Percentiles rank a stretch among this genome's conserved stretches.
These are phyloP conservation scores for Lepus americanus DNA, from an alignment of 2,113 vertebrate genomes.

Conservation along the genomic window DNA sequence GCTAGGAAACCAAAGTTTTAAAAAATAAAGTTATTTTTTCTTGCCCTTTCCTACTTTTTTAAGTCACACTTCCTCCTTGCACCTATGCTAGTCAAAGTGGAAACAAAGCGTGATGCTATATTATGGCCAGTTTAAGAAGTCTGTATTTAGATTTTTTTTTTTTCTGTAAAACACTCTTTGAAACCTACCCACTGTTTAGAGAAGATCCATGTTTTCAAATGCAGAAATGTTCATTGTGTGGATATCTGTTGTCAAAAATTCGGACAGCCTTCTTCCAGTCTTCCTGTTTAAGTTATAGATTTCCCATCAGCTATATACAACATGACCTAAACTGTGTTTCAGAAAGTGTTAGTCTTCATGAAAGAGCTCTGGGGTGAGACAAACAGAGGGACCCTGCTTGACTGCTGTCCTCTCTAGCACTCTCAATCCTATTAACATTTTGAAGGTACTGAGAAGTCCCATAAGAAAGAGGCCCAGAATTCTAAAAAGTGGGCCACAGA, in stretches of 20 bases:
- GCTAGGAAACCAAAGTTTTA: background rate
- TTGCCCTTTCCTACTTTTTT: background rate
- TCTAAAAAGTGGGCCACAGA: constrained; percentile 8
- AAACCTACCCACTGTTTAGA: background rate
- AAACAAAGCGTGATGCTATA: background rate
- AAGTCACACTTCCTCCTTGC: background rate
- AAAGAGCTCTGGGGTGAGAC: background rate
- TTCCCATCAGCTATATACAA: background rate
- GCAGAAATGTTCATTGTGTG: background rate
- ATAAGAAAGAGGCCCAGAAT: background rate
- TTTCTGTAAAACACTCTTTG: background rate
- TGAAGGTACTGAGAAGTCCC: background rate
- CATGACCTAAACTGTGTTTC: constrained; percentile 8
- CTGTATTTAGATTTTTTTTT: constrained; percentile 36
- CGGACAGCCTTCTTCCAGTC: background rate
- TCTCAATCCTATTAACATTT: background rate
- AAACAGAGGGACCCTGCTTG: background rate
- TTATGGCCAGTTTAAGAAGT: constrained; percentile 43
- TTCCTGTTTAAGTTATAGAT: background rate
- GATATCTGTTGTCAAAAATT: background rate
- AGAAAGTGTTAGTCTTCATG: background rate
- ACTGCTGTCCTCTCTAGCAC: background rate
- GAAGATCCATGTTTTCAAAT: constrained; percentile 4
- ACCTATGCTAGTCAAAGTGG: background rate
- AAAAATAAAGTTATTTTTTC: background rate